phyloP scores from a whole-genome alignment of 2,888 invertebrate species.

The Drosophila cognata region DNA sequence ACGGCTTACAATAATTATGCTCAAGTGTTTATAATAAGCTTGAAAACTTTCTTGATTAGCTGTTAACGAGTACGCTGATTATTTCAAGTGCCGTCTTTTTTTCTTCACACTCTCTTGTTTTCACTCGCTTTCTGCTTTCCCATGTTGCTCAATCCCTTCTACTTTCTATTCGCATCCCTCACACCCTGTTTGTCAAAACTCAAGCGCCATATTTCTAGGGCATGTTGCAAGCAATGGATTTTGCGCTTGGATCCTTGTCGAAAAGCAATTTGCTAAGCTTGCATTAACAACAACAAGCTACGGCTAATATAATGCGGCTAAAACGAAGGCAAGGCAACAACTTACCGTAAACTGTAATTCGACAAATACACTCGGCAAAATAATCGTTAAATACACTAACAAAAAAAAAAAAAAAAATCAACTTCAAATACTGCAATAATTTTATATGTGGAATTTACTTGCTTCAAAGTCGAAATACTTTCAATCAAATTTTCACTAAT shows the following conservation, averaged over 20 bases:
- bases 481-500: no score
- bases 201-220: not conserved
- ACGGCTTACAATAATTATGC: slow-evolving; percentile 7
- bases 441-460: not conserved
- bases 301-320: slow-evolving; percentile 47
- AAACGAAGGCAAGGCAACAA: not conserved
- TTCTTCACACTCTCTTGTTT: not conserved
- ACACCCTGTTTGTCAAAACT: not conserved
- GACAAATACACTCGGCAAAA: slow-evolving; percentile 5
- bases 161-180: not conserved
- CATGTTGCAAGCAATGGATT: not conserved
- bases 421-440: fast-evolving
- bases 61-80: slow-evolving; percentile 12
- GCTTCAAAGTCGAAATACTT: no score
- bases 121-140: no score
- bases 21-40: slow-evolving; percentile 17
- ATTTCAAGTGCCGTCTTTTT: slow-evolving; percentile 6
- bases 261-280: slow-evolving; percentile 49
- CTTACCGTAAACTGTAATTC: slow-evolving; percentile 5
- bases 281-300: slow-evolving; percentile 45
- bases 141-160: not conserved
- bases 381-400: not conserved
- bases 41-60: slow-evolving; percentile 33
- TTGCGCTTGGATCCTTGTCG: not conserved
- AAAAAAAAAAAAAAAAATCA: not conserved